Conservation (phyloP, 2,797 vertebrate genomes). For the Sparidentex hasta region DNA sequence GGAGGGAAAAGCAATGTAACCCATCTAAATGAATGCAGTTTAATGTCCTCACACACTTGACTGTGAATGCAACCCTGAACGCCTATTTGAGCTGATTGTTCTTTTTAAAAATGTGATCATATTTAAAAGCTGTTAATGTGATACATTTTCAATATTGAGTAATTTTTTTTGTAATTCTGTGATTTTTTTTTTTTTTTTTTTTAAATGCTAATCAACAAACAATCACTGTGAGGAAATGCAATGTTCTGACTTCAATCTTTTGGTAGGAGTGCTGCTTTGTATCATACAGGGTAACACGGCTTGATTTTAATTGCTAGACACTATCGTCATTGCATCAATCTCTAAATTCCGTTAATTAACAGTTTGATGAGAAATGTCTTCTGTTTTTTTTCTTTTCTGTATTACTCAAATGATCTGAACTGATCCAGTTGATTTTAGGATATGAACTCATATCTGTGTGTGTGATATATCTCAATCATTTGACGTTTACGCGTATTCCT, state of each 20-base stretch:
- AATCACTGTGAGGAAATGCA: conserved; percentile 65
- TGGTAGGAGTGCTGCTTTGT: conserved; percentile 33
- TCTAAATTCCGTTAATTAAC: conserved; percentile 15
- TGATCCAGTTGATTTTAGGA: conserved; percentile 24
- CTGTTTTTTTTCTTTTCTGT: conserved; percentile 5
- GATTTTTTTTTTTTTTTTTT: conserved; percentile 27
- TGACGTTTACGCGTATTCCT: conserved; percentile 31
- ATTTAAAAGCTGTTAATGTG: conserved; percentile 60
- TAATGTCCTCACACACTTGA: conserved; percentile 9
- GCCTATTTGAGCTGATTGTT: conserved; percentile 32
- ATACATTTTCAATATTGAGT: conserved; percentile 53
- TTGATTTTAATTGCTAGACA: conserved; percentile 20
- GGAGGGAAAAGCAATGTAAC: neutral
- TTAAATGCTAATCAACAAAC: conserved; percentile 56
- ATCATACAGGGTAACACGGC: neutral
- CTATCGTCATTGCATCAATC: neutral
- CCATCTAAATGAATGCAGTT: conserved; percentile 26
- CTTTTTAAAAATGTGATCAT: conserved; percentile 58
- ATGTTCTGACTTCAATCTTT: conserved; percentile 24
- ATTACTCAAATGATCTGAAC: conserved; percentile 22
- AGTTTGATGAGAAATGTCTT: conserved; percentile 21
- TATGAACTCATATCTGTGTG: conserved; percentile 16
- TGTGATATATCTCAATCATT: conserved; percentile 50
- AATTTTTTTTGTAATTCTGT: conserved; percentile 48
- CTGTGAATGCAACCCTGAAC: conserved; percentile 21